Evolutionary conservation across 1,140 invertebrate species (phyloP).

Genomic region (Tetramorium alpestre): DNA sequence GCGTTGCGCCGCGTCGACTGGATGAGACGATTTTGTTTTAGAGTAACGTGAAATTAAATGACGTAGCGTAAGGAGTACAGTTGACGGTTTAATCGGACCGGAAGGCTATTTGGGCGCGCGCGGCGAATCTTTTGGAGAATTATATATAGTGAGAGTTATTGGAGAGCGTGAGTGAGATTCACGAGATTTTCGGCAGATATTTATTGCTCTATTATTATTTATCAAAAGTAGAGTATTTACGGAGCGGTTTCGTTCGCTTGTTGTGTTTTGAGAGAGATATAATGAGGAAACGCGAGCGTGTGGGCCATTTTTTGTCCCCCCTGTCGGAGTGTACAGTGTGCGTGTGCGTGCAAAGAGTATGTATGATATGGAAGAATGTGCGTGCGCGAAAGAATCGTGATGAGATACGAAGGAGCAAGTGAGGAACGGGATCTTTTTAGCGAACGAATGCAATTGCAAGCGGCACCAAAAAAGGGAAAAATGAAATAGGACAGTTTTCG

Average conservation of each 20-base stretch:
- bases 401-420: conserved; percentile 16
- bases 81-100: conserved; percentile 44
- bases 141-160: conserved; percentile 75
- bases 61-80: conserved; percentile 31
- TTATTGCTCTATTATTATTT: conserved; percentile 76
- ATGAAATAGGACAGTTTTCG: conserved; percentile 47
- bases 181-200: conserved; percentile 72
- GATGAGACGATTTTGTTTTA: conserved; percentile 11
- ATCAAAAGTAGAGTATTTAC: conserved; percentile 71
- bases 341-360: conserved; percentile 21
- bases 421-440: conserved; percentile 37
- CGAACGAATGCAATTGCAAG: conserved; percentile 60
- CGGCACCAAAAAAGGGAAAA: conserved; percentile 40
- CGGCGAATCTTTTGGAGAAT: conserved; percentile 67
- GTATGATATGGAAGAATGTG: not conserved
- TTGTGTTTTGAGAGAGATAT: conserved; percentile 75
- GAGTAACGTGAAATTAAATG: not conserved
- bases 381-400: conserved; percentile 31
- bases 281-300: conserved; percentile 45
- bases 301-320: conserved; percentile 59
- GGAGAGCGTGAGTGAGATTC: conserved; percentile 59
- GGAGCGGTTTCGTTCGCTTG: conserved; percentile 75
- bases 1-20: conserved; percentile 35
- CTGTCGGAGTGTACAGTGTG: conserved; percentile 55
- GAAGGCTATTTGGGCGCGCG: not conserved